These are phyloP conservation scores for Australoheros scitulus DNA, from an alignment of 2,113 vertebrate species.

Conservation along the genomic window DNA sequence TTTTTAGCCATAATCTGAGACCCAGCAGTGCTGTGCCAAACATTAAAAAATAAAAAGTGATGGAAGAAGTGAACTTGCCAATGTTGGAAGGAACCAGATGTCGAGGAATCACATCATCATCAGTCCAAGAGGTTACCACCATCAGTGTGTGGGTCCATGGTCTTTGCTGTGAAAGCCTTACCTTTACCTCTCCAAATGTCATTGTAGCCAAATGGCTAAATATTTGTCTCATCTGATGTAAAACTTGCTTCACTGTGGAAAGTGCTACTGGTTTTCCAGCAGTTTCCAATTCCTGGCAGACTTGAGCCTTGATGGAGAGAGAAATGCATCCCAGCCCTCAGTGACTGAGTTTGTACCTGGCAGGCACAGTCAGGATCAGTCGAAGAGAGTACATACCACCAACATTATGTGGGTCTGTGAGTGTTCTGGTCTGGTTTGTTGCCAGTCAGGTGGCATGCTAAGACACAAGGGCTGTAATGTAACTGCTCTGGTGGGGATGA, in stretches of 20 bases:
- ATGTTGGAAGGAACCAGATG: too few species aligned
- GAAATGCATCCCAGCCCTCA: neutral
- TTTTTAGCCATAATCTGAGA: too few species aligned
- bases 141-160: neutral
- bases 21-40: too few species aligned
- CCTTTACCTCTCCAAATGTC: neutral
- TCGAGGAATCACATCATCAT: too few species aligned
- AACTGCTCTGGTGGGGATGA: neutral
- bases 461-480: neutral
- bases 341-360: neutral
- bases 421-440: neutral
- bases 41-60: too few species aligned
- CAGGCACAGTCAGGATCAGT: neutral
- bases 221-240: neutral
- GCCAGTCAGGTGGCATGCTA: neutral
- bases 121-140: neutral
- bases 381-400: neutral
- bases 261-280: too few species aligned
- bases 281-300: too few species aligned
- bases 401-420: neutral
- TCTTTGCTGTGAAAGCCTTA: neutral
- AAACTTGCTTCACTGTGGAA: neutral
- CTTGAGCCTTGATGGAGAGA: too few species aligned
- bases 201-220: neutral
- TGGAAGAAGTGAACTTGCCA: too few species aligned